phyloP scores from a whole-genome alignment of 2,113 vertebrate species.

The Saguinus imperator region DNA sequence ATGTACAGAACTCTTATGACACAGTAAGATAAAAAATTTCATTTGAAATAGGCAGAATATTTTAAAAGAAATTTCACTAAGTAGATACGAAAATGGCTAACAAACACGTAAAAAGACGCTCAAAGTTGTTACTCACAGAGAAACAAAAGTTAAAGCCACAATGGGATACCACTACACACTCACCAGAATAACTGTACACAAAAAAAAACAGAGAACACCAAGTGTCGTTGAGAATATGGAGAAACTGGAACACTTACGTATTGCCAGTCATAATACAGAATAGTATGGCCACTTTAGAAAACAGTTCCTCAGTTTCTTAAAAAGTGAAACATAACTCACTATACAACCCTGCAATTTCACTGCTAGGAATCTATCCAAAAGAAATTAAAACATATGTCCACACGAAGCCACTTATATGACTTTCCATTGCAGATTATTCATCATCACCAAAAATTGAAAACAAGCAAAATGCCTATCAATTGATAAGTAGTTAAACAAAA shows the following conservation, averaged over 20 bases:
- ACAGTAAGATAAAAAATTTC: background rate
- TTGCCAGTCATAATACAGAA: background rate
- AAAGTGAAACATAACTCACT: background rate
- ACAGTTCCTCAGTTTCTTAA: background rate
- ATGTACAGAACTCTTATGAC: background rate
- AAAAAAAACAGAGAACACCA: background rate
- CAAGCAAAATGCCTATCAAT: background rate
- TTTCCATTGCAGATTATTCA: background rate
- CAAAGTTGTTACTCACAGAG: background rate
- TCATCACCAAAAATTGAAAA: background rate
- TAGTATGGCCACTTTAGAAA: background rate
- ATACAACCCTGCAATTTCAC: background rate
- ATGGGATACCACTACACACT: background rate
- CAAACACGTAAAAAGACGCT: background rate
- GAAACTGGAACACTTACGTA: background rate
- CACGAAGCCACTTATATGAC: background rate
- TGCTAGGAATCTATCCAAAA: background rate
- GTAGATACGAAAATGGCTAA: background rate
- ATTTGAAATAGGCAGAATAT: background rate
- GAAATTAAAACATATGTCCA: background rate
- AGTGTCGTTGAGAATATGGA: background rate
- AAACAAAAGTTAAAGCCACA: background rate
- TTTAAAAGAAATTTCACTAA: background rate
- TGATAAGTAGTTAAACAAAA: background rate
- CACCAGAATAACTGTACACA: background rate